Base-by-base conservation (phyloP, 2,888 invertebrate species). In the Eudasyphora cyanicolor region DNA sequence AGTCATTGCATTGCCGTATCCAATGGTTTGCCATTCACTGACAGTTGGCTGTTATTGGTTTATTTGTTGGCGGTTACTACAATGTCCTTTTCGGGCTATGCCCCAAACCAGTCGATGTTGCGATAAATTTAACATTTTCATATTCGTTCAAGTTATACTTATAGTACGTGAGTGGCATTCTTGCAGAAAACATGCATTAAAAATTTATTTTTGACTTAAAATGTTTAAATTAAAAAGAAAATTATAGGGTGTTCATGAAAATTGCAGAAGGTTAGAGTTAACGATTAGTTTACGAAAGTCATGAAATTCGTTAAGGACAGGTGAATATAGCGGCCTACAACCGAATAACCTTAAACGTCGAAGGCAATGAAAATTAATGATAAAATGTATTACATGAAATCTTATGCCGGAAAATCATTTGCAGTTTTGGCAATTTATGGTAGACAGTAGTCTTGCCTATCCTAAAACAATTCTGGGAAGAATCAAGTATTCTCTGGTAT, bases 211-310 rank as follows among this genome's bases (percentile, higher is more conserved):
- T 67, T 79, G 73, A 38, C 49, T 79, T 79, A 70, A 79, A 83
- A 80, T 76, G 74, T 77, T 83, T 80, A 80, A 80, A 70, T 80
- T 77, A 51, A 77, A 77, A 77, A 80, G 62, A 21, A 83, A 83
- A 80, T 83, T 80, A 83, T 80, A 70, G 69, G 45, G 57, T 62
- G 62, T 76, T 62, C 51, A 38, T 60, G 24, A 67, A 76, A 76
- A 82, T 82, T 73, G n/a, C 76, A 82, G 69, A 51, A 71, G 71
- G 75, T 71, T 71, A 70, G 54, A 51, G 27, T 78, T 78, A 64
- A 57, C 54, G 45, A 75, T 71, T 54, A 45, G 54, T 17, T 79
- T 73, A 32, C 42, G 42, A 32, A 27, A 82, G 45, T 78, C 62
- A 70, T 71, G 77, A 60, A 76, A 49, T 76, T 76, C 17, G 45